Conservation (phyloP, 2,797 vertebrate genomes). For the Enteromius thamalakanensis region DNA sequence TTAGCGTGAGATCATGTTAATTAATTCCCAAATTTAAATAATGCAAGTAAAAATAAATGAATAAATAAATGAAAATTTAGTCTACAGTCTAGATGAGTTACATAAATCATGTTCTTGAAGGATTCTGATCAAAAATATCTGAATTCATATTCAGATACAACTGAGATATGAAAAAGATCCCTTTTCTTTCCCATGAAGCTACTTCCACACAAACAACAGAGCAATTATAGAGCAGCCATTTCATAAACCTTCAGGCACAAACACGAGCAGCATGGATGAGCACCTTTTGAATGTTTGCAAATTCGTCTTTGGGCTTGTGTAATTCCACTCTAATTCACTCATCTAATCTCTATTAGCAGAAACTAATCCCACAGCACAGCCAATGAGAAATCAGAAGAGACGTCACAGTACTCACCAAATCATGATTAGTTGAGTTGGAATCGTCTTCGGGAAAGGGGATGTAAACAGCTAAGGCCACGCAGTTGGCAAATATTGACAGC, state of each 20-base stretch:
- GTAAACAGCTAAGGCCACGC: constrained; percentile 99
- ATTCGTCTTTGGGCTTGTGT: neutral
- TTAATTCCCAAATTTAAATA: too few species aligned
- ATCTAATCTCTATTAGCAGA: constrained; percentile 19
- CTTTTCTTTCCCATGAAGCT: neutral
- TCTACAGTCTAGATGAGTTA: neutral
- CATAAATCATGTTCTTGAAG: neutral
- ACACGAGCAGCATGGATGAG: neutral
- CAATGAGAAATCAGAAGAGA: constrained; percentile 13
- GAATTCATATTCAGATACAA: neutral
- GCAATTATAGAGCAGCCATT: neutral
- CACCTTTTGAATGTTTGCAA: constrained; percentile 17
- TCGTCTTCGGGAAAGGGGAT: constrained; percentile 99
- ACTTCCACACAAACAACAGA: neutral
- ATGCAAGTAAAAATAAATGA: neutral
- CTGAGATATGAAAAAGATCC: neutral
- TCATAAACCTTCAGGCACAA: constrained; percentile 7
- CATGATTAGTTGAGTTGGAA: constrained; percentile 98
- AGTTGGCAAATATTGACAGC: constrained; percentile 99
- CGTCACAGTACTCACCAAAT: constrained; percentile 88
- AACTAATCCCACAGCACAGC: constrained; percentile 11
- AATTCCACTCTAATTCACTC: constrained; percentile 26
- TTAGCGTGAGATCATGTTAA: too few species aligned
- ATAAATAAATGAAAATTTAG: neutral
- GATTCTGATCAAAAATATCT: neutral